phyloP scores from a whole-genome alignment of 2,797 vertebrate species.

The Thripadectes ignobilis region DNA sequence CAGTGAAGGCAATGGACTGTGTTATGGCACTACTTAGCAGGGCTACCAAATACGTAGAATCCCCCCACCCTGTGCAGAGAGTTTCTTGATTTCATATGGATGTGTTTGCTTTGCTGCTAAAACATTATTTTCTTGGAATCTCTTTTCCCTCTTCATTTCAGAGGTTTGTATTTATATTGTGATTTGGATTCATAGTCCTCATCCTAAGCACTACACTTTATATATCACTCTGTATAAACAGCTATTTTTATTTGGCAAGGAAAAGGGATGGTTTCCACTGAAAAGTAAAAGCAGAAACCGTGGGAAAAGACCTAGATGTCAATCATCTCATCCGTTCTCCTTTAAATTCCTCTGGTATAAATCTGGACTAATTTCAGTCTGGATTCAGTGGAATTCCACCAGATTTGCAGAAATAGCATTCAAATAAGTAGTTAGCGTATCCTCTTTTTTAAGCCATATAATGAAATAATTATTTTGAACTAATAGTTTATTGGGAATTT shows the following conservation, averaged over 20 bases:
- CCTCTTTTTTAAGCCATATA: background rate
- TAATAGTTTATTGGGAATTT: background rate
- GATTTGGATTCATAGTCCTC: background rate
- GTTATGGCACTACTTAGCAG: background rate
- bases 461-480: background rate
- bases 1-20: rapidly evolving
- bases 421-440: background rate
- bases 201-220: background rate
- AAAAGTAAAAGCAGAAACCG: background rate
- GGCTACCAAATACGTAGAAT: background rate
- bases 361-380: background rate
- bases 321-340: background rate
- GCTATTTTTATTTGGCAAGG: background rate
- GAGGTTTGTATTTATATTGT: background rate
- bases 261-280: background rate
- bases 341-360: background rate
- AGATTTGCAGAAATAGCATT: background rate
- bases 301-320: background rate
- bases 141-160: background rate
- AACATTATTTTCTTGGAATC: background rate
- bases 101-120: background rate
- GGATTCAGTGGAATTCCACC: background rate
- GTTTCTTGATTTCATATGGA: background rate
- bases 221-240: background rate
- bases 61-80: rapidly evolving